Evolutionary conservation across 2,797 vertebrate species (phyloP).

Genomic region (Mus spretus): DNA sequence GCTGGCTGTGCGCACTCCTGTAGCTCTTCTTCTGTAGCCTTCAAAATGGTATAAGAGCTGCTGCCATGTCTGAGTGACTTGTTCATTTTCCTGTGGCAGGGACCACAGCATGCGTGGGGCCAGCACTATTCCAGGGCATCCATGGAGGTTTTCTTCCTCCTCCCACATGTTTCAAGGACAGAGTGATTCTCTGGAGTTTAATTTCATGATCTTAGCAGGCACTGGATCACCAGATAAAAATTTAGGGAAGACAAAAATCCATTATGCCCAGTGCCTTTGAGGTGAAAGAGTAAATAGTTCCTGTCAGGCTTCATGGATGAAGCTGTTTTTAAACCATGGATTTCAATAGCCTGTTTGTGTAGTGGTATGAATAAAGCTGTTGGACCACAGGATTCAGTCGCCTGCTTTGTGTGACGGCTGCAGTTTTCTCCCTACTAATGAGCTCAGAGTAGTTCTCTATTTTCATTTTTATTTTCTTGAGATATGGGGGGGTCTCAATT

Average conservation of each 20-base stretch:
- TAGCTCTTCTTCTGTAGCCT: background rate
- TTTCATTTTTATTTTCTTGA: background rate
- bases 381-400: constrained; percentile 7
- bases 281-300: background rate
- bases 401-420: background rate
- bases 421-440: background rate
- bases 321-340: constrained; percentile 35
- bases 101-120: background rate
- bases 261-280: background rate
- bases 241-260: constrained; percentile 10
- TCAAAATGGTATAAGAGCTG: background rate
- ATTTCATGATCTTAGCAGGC: background rate
- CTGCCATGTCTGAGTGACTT: background rate
- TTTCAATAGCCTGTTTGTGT: background rate
- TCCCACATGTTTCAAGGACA: background rate
- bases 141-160: background rate
- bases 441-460: background rate
- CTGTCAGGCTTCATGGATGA: background rate
- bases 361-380: background rate
- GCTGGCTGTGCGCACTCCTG: background rate
- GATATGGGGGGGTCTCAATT: background rate
- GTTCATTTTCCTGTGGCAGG: background rate
- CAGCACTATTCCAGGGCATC: background rate
- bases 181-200: too few relatives aligned
- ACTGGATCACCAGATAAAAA: constrained; percentile 2